Conservation (phyloP, 2,888 invertebrate species). For the Formica aserva region DNA sequence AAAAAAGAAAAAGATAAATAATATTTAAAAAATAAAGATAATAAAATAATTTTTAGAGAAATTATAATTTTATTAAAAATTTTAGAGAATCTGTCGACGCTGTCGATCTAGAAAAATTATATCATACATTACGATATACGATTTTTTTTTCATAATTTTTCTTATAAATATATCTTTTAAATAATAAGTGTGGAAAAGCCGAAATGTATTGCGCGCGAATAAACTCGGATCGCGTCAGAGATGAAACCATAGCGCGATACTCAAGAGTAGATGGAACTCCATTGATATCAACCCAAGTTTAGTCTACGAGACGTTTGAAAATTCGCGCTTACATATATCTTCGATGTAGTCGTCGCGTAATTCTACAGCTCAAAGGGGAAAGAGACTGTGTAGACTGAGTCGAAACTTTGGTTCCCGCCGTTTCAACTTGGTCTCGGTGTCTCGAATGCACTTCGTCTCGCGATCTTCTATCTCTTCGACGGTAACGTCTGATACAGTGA, state of each 20-base stretch:
- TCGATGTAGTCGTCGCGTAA: slow-evolving; percentile 45
- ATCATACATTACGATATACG: background rate
- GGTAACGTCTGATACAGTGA: slow-evolving; percentile 52
- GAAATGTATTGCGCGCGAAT: background rate
- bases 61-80: no score
- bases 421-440: slow-evolving; percentile 62
- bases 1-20: no score
- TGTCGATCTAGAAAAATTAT: background rate
- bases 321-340: slow-evolving; percentile 45
- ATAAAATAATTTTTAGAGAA: no score
- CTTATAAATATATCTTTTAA: background rate
- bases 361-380: slow-evolving; percentile 52
- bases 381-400: slow-evolving; percentile 59
- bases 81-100: background rate
- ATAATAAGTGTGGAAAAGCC: slow-evolving; percentile 3
- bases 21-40: background rate
- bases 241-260: background rate
- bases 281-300: slow-evolving; percentile 47
- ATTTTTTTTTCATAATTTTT: background rate
- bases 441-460: slow-evolving; percentile 71
- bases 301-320: slow-evolving; percentile 44
- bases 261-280: slow-evolving; percentile 24
- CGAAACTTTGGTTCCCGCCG: slow-evolving; percentile 67
- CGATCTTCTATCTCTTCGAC: slow-evolving; percentile 42
- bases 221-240: background rate